Evolutionary conservation across 1,140 invertebrate species (phyloP), one percentile per base, ranked within the genome.

Genomic region (Calephelis nemesis): DNA sequence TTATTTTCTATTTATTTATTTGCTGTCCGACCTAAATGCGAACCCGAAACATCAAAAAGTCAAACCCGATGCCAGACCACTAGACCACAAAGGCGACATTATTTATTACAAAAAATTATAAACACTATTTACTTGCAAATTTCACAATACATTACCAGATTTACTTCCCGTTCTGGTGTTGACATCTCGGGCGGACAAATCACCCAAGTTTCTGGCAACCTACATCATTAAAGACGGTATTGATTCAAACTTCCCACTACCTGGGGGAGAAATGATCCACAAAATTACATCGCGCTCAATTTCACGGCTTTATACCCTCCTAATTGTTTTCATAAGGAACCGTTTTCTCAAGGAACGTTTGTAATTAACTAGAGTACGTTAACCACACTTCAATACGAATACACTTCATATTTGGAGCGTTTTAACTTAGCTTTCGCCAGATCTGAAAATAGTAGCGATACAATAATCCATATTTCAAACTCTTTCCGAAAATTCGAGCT

Each of bases 81-180:
- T 19, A 19, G 3, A 19, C 19, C 19, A 19, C 19, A 19, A 3
- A 19, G 19, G 19, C 19, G 19, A 19, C 19, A 19, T 19, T 19
- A 19, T 19, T 19, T 19, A 19, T 1, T 19, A 3, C 19, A 19
- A 19, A 19, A 19, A 0, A 19, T 19, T 19, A 19, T 19, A 19
- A 19, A 19, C 19, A 63, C 12, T 19, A 45, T 47, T 13, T 62
- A 11, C 15, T 54, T 19, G 4, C 7, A 13, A 58, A 58, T 58
- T 58, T 58, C 30, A 40, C 54, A 58, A 58, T 58, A 58, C 54
- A 58, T 58, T 58, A 58, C 10, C 54, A 58, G 39, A 58, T 58
- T 58, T 39, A 39, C 39, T 40, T 19, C 0, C 30, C 30, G 54
- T 30, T 11, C 19, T 58, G 54, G 54, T 39, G 54, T 30, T 58